phyloP scores from a whole-genome alignment of 2,797 vertebrate species.

The Taeniopygia guttata region DNA sequence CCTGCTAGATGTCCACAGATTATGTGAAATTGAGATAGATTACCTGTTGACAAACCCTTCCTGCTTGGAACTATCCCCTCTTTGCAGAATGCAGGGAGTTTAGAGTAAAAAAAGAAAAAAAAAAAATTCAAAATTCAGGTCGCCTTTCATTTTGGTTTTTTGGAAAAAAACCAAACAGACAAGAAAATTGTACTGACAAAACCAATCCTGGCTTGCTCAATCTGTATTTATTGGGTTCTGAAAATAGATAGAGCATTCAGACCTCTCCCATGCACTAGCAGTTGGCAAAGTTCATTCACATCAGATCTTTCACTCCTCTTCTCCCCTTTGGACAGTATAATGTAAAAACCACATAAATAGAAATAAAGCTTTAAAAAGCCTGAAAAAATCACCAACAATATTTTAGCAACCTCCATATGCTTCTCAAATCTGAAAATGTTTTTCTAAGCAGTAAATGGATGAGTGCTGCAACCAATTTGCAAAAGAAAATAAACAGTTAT shows the following conservation, averaged over 20 bases:
- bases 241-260: neutral
- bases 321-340: neutral
- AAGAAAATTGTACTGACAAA: slow-evolving; percentile 18
- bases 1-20: neutral
- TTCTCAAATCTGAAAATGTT: neutral
- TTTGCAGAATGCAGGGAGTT: neutral
- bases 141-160: neutral
- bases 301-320: neutral
- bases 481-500: neutral
- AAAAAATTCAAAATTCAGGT: neutral
- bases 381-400: neutral
- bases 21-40: neutral
- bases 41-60: neutral
- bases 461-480: neutral
- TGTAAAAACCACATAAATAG: neutral
- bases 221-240: neutral
- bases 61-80: neutral
- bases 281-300: neutral
- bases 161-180: neutral
- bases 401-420: neutral
- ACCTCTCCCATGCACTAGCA: neutral
- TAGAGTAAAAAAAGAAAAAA: neutral
- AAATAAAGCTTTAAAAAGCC: neutral
- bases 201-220: neutral
- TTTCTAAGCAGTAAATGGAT: neutral